A percentile compares a stretch with the other conserved stretches of the same genome.
Conservation (phyloP, 2,113 vertebrate genomes). For the Microcebus murinus region DNA sequence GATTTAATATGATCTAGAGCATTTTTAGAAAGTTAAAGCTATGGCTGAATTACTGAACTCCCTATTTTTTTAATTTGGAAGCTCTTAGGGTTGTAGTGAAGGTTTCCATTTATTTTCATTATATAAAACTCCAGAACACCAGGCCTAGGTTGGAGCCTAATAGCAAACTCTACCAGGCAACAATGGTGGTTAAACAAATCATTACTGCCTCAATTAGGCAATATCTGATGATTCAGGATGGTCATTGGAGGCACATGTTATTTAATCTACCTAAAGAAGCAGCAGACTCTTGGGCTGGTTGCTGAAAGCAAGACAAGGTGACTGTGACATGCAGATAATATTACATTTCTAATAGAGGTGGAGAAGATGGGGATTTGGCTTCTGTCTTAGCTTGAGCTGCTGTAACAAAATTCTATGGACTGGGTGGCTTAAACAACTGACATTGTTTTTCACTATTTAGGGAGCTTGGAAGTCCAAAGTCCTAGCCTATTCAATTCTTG, state of each 20-base stretch:
- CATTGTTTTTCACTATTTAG: not conserved
- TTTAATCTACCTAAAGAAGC: slow-evolving; percentile 20
- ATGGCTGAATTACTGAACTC: not conserved
- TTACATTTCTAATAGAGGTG: not conserved
- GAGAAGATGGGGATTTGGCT: not conserved
- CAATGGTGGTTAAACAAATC: not conserved
- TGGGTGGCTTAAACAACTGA: not conserved
- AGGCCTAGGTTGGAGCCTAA: not conserved
- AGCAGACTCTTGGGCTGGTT: not conserved
- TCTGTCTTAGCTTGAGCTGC: not conserved
- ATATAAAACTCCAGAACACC: not conserved
- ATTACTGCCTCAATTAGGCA: not conserved
- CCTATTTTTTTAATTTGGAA: not conserved
- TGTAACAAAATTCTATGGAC: not conserved
- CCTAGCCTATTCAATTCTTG: not conserved
- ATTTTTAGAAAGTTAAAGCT: not conserved
- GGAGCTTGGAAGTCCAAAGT: not conserved
- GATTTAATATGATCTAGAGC: not conserved
- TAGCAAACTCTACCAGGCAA: not conserved
- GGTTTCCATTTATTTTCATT: not conserved
- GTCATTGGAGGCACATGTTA: not conserved
- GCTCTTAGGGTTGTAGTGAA: not conserved
- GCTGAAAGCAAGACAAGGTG: slow-evolving; percentile 23
- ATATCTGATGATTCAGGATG: not conserved
- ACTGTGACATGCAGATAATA: not conserved